Conservation (phyloP, 1,140 invertebrate genomes). For the Coenobita brevimanus region DNA sequence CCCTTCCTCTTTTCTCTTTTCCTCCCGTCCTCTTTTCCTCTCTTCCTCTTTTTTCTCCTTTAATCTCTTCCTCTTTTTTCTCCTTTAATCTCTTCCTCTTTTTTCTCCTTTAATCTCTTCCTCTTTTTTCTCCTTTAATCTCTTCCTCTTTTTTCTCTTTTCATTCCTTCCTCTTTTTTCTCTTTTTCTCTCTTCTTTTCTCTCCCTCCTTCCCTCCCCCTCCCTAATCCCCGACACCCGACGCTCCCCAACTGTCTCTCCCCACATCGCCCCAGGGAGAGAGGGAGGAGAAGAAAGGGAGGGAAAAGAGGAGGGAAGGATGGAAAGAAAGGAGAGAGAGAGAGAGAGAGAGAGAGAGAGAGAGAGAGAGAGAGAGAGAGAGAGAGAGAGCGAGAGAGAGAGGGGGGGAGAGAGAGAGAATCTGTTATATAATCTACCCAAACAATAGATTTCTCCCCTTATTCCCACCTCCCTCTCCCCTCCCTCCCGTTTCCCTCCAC, state of each 20-base stretch:
- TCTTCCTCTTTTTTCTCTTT: neutral
- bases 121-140: neutral
- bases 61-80: no score
- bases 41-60: no score
- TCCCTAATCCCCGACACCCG: neutral
- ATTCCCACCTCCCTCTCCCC: neutral
- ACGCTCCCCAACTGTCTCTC: neutral
- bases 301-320: neutral
- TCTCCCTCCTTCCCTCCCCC: neutral
- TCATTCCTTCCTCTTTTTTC: neutral
- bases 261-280: neutral
- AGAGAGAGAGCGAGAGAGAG: neutral
- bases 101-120: neutral
- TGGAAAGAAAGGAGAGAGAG: neutral
- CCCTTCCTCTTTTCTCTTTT: no score
- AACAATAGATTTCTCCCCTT: neutral
- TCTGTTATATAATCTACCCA: neutral
- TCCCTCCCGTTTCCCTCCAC: neutral
- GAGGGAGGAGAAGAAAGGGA: slow-evolving; percentile 1
- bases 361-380: neutral
- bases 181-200: neutral
- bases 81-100: neutral
- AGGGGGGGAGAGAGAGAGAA: no score
- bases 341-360: neutral
- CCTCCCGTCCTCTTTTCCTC: no score